Base-by-base conservation (phyloP, 2,113 vertebrate genomes). In the Stegastes partitus region DNA sequence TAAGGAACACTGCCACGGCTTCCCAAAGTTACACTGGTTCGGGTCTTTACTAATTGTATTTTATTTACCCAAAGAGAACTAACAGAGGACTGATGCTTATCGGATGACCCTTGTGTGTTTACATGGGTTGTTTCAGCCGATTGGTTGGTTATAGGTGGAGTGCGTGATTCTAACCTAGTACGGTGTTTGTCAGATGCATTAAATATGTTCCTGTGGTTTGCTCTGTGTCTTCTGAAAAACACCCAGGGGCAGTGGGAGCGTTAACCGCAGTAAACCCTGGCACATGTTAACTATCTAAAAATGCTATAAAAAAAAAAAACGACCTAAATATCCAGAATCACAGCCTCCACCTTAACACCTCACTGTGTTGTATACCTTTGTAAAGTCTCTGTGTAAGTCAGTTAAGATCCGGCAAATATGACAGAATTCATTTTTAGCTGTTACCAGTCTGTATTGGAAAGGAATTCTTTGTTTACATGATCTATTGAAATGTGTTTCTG, bases 1-100 rank as follows among this genome's bases (percentile, higher is more conserved):
- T 55, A 68, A 42, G 19, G 47, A 77, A 77, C 72, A 82, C 81
- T 92, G 81, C 84, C 86, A 79, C 77, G 68, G 59, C 47, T 71
- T 69, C 66, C 61, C 66, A 68, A 77, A 75, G 70, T 63, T 51
- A 11, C 26, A 34, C 44, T 37, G 25, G 63, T 73, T 79, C 4
- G 47, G 42, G n/a, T 79, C 51, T 73, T 57, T 47, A 39, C 4
- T 59, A 31, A 39, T 45, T 58, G 5, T 47, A 5, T 75, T 77
- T 69, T 34, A 59, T 64, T 82, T 73, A 51, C 68, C 77, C 77
- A 86, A 81, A 87, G 86, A 81, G 25, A 75, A 70, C 0, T 26
- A 11, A 42, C 0, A 61, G 55, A 65, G 2, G n/a, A n/a, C n/a
- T n/a, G n/a, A 18, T 62, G 64, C 82, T 47, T 50, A 53, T 18